These are phyloP conservation scores for Volucella inflata DNA, from an alignment of 2,888 invertebrate species.

Conservation along the genomic window DNA sequence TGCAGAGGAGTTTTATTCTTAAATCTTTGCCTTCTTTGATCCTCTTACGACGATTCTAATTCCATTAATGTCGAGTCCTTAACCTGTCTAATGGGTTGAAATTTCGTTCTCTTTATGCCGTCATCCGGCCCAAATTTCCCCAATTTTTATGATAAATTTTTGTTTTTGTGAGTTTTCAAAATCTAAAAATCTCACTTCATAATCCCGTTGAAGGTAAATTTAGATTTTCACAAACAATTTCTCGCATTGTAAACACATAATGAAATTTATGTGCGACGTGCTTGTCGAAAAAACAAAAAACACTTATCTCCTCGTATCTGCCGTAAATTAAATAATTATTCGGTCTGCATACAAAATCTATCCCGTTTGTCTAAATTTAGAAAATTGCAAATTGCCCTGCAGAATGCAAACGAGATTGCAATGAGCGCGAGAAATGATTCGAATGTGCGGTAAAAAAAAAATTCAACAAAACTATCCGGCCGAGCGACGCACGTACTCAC, in stretches of 20 bases:
- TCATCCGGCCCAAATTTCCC: too few relatives aligned
- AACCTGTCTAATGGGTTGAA: too few relatives aligned
- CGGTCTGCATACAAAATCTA: neutral
- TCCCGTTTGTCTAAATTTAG: conserved; percentile 13
- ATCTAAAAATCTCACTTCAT: neutral
- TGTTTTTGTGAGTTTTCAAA: too few relatives aligned
- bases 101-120: too few relatives aligned
- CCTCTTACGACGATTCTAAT: too few relatives aligned
- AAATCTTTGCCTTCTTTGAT: too few relatives aligned
- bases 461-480: too few relatives aligned
- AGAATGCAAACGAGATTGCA: neutral
- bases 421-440: neutral
- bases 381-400: conserved; percentile 7
- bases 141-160: too few relatives aligned
- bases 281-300: neutral
- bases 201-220: neutral
- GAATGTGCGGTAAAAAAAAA: neutral
- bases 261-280: neutral
- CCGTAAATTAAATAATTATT: conserved; percentile 1
- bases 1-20: too few relatives aligned
- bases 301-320: neutral
- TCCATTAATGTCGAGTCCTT: too few relatives aligned
- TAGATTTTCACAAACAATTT: neutral
- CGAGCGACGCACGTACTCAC: too few relatives aligned
- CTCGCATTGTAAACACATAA: neutral